Conservation (phyloP, 2,888 invertebrate species). For the Bombylius discolor region DNA sequence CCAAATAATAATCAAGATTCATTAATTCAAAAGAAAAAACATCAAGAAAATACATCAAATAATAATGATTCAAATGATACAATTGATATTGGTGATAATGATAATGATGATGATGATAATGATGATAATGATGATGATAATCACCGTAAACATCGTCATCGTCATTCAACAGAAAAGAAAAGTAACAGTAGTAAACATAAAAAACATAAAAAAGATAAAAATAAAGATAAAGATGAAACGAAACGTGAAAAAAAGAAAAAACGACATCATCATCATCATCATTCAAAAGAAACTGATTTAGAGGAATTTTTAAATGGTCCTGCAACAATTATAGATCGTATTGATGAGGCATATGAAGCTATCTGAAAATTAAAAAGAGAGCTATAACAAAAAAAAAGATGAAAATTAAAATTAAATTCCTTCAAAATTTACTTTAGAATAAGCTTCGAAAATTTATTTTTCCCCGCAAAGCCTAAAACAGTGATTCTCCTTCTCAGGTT, state of each 20-base stretch:
- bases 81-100: background rate
- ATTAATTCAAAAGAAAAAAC: background rate
- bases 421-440: no score
- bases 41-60: slow-evolving; percentile 27
- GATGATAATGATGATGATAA: background rate
- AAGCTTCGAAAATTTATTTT: no score
- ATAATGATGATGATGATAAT: background rate
- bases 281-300: slow-evolving; percentile 41
- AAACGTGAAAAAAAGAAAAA: slow-evolving; percentile 29
- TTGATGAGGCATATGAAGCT: slow-evolving; percentile 47
- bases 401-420: no score
- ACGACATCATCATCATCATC: background rate
- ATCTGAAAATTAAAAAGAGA: slow-evolving; percentile 31
- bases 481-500: no score
- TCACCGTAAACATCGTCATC: background rate
- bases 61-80: background rate
- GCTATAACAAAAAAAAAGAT: no score
- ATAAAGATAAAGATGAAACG: slow-evolving; percentile 22
- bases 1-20: slow-evolving; percentile 12
- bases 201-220: slow-evolving; percentile 39
- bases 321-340: slow-evolving; percentile 37
- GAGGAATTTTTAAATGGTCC: slow-evolving; percentile 49
- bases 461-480: no score
- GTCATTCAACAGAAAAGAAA: background rate
- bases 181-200: slow-evolving; percentile 7